Evolutionary conservation across 2,888 invertebrate species (phyloP), one percentile per base, ranked within the genome.

Genomic region (Plemyria rubiginata): DNA sequence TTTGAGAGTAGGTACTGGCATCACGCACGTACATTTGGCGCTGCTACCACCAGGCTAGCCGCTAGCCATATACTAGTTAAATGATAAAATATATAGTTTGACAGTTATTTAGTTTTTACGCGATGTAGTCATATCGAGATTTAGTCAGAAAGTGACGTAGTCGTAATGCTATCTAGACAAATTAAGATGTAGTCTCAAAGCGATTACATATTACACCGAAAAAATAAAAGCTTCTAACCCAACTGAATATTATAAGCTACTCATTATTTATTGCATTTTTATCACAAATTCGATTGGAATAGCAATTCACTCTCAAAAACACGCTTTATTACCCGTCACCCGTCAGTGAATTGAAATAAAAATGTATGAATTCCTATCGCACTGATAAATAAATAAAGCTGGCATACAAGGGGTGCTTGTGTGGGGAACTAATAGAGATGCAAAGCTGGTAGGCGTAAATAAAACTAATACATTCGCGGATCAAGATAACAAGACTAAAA

Each of bases 321-420:
- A 76, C 65, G 71, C 63, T 73, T 41, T 62, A 62, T 66, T 68
- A 68, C 62, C 73, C 72, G 73, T 74, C 74, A 74, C 70, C 68
- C 70, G 68, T 70, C 75, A 77, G 77, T 71, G 81, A 81, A 85
- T 84, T 82, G 82, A 85, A 81, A 85, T 82, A 82, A 81, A 84
- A 85, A 85, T 82, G 80, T 78, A 85, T 77, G 79, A 78, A 78
- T 73, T 78, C 74, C 79, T 79, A 80, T 80, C 79, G 76, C 65
- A 75, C 76, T 75, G 78, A 75, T 83, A 80, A 84, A 86, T 86
- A 85, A 86, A 83, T 79, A 86, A 75, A 67, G 74, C 73, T 73
- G 71, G 71, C 43, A 54, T 40, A 50, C 58, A 57, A 40, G 63
- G 68, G 70, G 66, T 58, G 43, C 22, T 15, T 43, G 15, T 15